A percentile compares a stretch with the other conserved stretches of the same genome.
Evolutionary conservation across 2,888 invertebrate genomes (phyloP).

Genomic region (Scrobipalpa atriplicella): DNA sequence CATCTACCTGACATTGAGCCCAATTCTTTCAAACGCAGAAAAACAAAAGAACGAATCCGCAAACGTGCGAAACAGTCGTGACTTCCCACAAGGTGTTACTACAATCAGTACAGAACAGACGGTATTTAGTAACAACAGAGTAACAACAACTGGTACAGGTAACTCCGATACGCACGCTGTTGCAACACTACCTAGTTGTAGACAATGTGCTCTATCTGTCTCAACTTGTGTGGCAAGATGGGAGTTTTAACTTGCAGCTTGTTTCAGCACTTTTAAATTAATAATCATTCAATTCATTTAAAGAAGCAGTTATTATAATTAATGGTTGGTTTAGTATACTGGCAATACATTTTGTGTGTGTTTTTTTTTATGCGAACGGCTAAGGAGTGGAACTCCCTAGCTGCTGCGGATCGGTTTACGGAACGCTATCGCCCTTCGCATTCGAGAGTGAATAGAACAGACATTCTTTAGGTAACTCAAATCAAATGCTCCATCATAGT

Average conservation of each 20-base stretch:
- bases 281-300: too few species aligned
- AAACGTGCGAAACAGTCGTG: constrained; percentile 18
- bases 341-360: too few species aligned
- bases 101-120: background rate
- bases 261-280: too few species aligned
- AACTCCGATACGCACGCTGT: constrained; percentile 11
- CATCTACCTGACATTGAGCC: background rate
- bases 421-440: too few species aligned
- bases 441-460: too few species aligned
- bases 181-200: background rate
- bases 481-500: too few species aligned
- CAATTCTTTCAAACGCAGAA: background rate
- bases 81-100: constrained; percentile 10
- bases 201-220: constrained; percentile 18
- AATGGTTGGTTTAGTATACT: too few species aligned
- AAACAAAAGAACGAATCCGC: background rate
- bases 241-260: background rate
- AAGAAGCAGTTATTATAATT: too few species aligned
- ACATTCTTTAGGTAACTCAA: too few species aligned
- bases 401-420: too few species aligned
- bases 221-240: constrained; percentile 6
- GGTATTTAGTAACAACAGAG: constrained; percentile 18
- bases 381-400: too few species aligned
- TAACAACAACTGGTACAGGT: constrained; percentile 12
- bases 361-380: too few species aligned